phyloP scores from a whole-genome alignment of 2,113 vertebrate genomes.

The Talpa occidentalis region DNA sequence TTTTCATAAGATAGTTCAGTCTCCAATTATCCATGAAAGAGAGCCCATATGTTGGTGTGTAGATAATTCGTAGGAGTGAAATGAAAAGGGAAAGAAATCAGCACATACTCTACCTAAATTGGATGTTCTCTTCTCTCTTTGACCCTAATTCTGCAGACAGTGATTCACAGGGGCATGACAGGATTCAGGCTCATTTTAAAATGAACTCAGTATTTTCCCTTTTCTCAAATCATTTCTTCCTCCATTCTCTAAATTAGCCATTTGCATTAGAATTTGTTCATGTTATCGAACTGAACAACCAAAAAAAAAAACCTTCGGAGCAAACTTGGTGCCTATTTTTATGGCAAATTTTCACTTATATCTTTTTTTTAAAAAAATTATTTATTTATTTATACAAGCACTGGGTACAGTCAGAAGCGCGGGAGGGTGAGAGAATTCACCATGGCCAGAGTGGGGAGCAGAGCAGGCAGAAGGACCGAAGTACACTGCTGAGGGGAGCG shows the following conservation, averaged over 20 bases:
- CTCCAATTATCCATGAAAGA: background rate
- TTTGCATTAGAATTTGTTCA: background rate
- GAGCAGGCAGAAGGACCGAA: too few relatives aligned
- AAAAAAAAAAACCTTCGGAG: background rate
- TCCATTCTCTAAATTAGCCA: background rate
- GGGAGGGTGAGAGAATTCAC: too few relatives aligned
- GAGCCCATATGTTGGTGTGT: background rate
- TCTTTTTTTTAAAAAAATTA: too few relatives aligned
- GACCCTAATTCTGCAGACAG: background rate
- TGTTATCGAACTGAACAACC: background rate
- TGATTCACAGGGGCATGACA: background rate
- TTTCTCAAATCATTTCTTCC: background rate
- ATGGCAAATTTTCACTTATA: background rate
- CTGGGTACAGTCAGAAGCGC: too few relatives aligned
- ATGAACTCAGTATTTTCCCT: background rate
- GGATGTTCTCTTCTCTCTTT: too few relatives aligned
- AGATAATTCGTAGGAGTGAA: background rate
- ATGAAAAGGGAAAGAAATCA: background rate
- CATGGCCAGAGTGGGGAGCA: too few relatives aligned
- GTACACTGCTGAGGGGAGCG: too few relatives aligned
- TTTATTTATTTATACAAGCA: too few relatives aligned
- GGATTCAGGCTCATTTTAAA: background rate
- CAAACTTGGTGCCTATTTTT: background rate
- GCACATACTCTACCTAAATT: background rate
- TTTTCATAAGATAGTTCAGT: background rate